These are phyloP conservation scores for Mus minutoides DNA, from an alignment of 2,797 vertebrate genomes.

Conservation along the genomic window DNA sequence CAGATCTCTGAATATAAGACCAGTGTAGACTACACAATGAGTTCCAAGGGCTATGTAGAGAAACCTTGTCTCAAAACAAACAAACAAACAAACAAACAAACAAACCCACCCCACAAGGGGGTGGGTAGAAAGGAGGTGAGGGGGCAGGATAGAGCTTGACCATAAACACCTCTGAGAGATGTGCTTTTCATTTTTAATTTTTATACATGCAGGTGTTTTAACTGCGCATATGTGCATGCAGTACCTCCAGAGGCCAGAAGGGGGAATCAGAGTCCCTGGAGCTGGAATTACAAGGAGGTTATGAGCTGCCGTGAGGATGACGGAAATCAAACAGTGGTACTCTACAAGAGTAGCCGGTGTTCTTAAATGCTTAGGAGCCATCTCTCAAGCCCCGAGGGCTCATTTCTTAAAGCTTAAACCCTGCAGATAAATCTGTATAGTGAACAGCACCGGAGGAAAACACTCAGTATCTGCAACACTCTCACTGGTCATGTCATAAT, in stretches of 20 bases:
- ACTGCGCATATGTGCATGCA: background rate
- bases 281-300: background rate
- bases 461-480: slow-evolving; percentile 42
- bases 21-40: background rate
- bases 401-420: background rate
- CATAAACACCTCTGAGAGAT: background rate
- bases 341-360: background rate
- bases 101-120: no score
- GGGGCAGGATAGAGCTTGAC: background rate
- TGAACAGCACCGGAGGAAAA: background rate
- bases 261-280: background rate
- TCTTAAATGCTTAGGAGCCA: background rate
- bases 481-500: slow-evolving; percentile 83
- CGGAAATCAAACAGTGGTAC: background rate
- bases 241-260: background rate
- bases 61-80: background rate
- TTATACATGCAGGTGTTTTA: background rate
- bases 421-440: background rate
- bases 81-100: background rate
- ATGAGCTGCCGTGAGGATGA: background rate
- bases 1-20: background rate
- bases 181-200: background rate
- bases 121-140: background rate
- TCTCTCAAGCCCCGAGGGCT: background rate
- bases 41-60: background rate